These are phyloP conservation scores for Ypsolopha scabrella DNA, from an alignment of 2,888 invertebrate genomes.

Conservation along the genomic window DNA sequence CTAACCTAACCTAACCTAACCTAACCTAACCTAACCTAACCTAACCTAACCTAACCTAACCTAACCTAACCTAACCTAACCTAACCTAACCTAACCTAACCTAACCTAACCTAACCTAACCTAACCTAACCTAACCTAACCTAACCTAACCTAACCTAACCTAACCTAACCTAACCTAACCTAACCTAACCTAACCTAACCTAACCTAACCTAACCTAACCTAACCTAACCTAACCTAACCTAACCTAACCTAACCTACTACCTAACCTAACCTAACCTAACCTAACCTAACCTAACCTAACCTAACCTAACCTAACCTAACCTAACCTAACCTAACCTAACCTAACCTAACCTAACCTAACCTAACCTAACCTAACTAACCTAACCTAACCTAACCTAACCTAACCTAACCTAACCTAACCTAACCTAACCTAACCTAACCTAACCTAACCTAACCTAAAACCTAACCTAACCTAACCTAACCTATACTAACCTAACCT, in stretches of 20 bases:
- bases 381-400: slow-evolving; percentile 11
- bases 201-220: slow-evolving; percentile 8
- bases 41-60: slow-evolving; percentile 8
- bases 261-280: slow-evolving; percentile 4
- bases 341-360: slow-evolving; percentile 7
- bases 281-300: slow-evolving; percentile 8
- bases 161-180: slow-evolving; percentile 8
- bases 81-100: slow-evolving; percentile 7
- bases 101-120: slow-evolving; percentile 9
- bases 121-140: slow-evolving; percentile 6
- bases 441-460: slow-evolving; percentile 16
- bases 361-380: slow-evolving; percentile 5
- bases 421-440: slow-evolving; percentile 12
- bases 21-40: slow-evolving; percentile 8
- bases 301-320: slow-evolving; percentile 7
- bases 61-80: slow-evolving; percentile 7
- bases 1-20: slow-evolving; percentile 6
- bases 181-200: slow-evolving; percentile 8
- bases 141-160: slow-evolving; percentile 8
- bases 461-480: slow-evolving; percentile 5
- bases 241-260: too few relatives aligned
- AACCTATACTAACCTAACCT: too few relatives aligned
- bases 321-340: slow-evolving; percentile 7
- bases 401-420: slow-evolving; percentile 11
- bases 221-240: slow-evolving; percentile 8